Percentiles rank a stretch among this genome's conserved stretches.
phyloP scores from a whole-genome alignment of 2,888 invertebrate genomes.

The Euplagia quadripunctaria region DNA sequence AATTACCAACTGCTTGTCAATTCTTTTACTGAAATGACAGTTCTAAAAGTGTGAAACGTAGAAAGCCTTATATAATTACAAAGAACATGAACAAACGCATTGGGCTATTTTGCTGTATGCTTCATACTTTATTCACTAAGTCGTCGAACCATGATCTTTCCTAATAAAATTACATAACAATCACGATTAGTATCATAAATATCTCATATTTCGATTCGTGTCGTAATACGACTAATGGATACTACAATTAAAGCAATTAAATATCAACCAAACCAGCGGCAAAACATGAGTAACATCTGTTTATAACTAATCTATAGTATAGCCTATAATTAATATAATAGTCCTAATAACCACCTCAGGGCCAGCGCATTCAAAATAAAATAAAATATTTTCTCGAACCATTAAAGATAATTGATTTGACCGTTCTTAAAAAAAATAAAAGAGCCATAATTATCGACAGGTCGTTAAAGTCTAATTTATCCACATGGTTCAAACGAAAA shows the following conservation, averaged over 20 bases:
- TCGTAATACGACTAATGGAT: slow-evolving; percentile 35
- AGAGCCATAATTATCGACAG: slow-evolving; percentile 54
- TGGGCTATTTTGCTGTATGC: slow-evolving; percentile 12
- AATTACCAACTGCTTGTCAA: slow-evolving; percentile 41
- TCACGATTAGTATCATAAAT: slow-evolving; percentile 28
- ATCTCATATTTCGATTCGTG: slow-evolving; percentile 36
- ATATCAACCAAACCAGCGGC: slow-evolving; percentile 51
- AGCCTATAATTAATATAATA: slow-evolving; percentile 75
- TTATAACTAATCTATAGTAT: slow-evolving; percentile 53
- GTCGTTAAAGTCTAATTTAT: slow-evolving; percentile 63
- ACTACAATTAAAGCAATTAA: slow-evolving; percentile 48
- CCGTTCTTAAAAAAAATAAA: slow-evolving; percentile 57
- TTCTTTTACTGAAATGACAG: slow-evolving; percentile 17
- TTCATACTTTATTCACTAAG: slow-evolving; percentile 26
- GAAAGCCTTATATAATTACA: slow-evolving; percentile 42
- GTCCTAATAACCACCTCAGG: slow-evolving; percentile 67
- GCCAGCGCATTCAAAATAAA: slow-evolving; percentile 70
- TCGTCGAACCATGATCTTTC: slow-evolving; percentile 30
- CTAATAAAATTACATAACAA: slow-evolving; percentile 48
- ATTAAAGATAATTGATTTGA: slow-evolving; percentile 81
- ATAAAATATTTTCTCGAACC: slow-evolving; percentile 67
- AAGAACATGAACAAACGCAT: slow-evolving; percentile 12
- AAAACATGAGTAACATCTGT: slow-evolving; percentile 55
- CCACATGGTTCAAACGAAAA: slow-evolving; percentile 44
- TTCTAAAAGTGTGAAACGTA: slow-evolving; percentile 28